phyloP scores from a whole-genome alignment of 2,888 invertebrate genomes.

The Bhutanitis thaidina region DNA sequence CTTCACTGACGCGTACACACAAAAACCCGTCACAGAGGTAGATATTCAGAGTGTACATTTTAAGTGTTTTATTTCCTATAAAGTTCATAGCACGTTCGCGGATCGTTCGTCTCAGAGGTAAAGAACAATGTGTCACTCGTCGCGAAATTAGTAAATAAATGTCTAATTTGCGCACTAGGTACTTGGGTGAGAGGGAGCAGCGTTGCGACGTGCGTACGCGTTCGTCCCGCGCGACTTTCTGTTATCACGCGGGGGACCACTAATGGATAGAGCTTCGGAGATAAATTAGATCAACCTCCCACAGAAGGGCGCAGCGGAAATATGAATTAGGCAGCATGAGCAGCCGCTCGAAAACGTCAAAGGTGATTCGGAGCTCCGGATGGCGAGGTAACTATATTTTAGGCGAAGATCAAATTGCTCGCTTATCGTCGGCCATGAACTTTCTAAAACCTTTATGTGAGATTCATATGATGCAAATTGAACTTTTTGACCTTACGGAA shows the following conservation, averaged over 20 bases:
- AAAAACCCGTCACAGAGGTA: constrained; percentile 21
- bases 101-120: neutral
- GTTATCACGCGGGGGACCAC: constrained; percentile 64
- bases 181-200: constrained; percentile 12
- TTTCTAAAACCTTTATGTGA: too few relatives aligned
- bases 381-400: constrained; percentile 1
- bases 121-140: neutral
- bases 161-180: constrained; percentile 15
- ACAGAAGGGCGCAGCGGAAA: constrained; percentile 66
- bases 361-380: constrained; percentile 11
- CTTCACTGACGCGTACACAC: constrained; percentile 44
- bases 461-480: too few relatives aligned
- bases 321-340: constrained; percentile 48
- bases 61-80: neutral
- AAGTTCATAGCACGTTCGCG: neutral
- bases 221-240: constrained; percentile 40
- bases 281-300: constrained; percentile 67
- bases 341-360: constrained; percentile 36
- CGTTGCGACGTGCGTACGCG: constrained; percentile 35
- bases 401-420: neutral
- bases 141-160: constrained; percentile 5
- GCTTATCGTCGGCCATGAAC: too few relatives aligned
- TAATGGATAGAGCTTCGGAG: constrained; percentile 67
- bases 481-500: too few relatives aligned
- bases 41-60: constrained; percentile 21